These are phyloP conservation scores for Peromyscus polionotus DNA, from an alignment of 2,113 vertebrate species.

Conservation along the genomic window DNA sequence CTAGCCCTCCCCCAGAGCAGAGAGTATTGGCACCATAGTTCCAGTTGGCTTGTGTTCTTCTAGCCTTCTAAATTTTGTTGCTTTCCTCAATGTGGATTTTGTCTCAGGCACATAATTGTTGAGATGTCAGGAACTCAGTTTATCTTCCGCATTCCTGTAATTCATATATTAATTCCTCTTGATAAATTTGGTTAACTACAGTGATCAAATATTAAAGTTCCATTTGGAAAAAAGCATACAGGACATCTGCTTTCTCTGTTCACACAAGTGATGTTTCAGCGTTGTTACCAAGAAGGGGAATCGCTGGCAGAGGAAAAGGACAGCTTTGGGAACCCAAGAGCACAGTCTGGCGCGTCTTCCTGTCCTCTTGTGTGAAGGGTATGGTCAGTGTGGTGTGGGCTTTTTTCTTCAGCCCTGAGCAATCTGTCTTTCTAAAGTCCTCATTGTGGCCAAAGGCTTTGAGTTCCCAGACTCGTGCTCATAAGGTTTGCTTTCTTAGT, in stretches of 20 bases:
- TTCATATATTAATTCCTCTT: slow-evolving; percentile 25
- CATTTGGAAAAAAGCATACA: neutral
- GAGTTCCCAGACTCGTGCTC: neutral
- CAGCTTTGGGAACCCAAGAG: neutral
- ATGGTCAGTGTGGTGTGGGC: neutral
- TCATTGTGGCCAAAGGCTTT: neutral
- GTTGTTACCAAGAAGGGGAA: neutral
- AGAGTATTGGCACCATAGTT: slow-evolving; percentile 43
- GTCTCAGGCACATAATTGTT: slow-evolving; percentile 46
- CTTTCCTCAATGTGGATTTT: slow-evolving; percentile 61
- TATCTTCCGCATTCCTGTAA: neutral
- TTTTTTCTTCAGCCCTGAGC: neutral
- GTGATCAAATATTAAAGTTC: slow-evolving; percentile 17
- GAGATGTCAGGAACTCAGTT: slow-evolving; percentile 5
- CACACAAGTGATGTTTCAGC: neutral
- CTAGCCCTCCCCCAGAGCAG: neutral
- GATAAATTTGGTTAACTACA: neutral
- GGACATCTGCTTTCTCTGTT: neutral
- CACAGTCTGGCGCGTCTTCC: neutral
- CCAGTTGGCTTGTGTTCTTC: slow-evolving; percentile 60
- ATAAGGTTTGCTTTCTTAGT: neutral
- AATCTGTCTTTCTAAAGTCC: slow-evolving; percentile 13
- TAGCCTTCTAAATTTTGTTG: slow-evolving; percentile 58
- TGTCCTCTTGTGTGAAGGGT: neutral
- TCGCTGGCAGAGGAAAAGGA: neutral